Conservation (phyloP, 2,888 invertebrate genomes). For the Apamea crenata region DNA sequence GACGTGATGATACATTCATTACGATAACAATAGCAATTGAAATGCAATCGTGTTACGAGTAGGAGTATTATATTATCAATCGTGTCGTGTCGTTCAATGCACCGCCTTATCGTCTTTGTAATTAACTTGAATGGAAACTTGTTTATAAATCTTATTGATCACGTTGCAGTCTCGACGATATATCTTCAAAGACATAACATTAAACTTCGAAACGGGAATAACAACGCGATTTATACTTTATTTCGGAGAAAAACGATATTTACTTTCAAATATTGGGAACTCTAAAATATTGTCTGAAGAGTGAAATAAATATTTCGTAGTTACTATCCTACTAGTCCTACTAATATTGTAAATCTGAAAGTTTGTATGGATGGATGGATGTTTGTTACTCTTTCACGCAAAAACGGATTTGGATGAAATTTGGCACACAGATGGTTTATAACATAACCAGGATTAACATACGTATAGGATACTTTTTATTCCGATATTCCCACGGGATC, state of each 20-base stretch:
- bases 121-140: constrained; percentile 76
- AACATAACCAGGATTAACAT: no score
- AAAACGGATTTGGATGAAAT: no score
- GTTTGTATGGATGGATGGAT: no score
- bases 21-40: constrained; percentile 75
- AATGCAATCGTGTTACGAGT: constrained; percentile 72
- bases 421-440: no score
- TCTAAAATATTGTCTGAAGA: constrained; percentile 37
- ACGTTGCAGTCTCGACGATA: constrained; percentile 66
- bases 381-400: no score
- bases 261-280: constrained; percentile 46
- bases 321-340: not conserved
- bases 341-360: no score
- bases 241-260: constrained; percentile 57
- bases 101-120: constrained; percentile 73
- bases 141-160: constrained; percentile 74
- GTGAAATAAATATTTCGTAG: constrained; percentile 12
- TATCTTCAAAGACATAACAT: constrained; percentile 64
- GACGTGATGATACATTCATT: constrained; percentile 57
- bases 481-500: no score
- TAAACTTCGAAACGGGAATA: constrained; percentile 60
- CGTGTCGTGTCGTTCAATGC: constrained; percentile 75
- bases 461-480: no score
- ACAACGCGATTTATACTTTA: constrained; percentile 62
- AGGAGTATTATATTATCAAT: constrained; percentile 73